Evolutionary conservation across 2,113 vertebrate genomes (phyloP).

Genomic region (Aegotheles bennettii): DNA sequence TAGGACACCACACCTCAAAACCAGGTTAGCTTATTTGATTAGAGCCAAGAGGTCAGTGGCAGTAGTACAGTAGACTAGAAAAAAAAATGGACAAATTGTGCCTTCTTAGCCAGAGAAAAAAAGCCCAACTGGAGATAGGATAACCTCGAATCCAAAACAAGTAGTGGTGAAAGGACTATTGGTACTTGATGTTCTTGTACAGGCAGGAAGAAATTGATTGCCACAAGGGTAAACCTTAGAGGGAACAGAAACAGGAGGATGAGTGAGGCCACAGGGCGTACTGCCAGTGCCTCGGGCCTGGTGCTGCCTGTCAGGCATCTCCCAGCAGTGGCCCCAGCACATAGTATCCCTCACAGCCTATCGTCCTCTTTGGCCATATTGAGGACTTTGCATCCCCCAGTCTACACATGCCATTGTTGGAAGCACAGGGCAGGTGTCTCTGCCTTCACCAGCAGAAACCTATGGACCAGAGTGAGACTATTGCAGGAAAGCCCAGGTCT

Average conservation of each 20-base stretch:
- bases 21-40: not conserved
- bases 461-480: accelerated
- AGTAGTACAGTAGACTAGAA: not conserved
- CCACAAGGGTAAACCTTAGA: not conserved
- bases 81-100: not conserved
- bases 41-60: not conserved
- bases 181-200: not conserved
- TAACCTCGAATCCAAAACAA: not conserved
- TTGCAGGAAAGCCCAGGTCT: not conserved
- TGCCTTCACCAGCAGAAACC: not conserved
- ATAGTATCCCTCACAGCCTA: not conserved
- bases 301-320: not conserved
- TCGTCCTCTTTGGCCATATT: not conserved
- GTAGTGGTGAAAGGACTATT: not conserved
- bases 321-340: not conserved
- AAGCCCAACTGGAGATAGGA: not conserved
- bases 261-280: accelerated
- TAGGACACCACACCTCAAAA: not conserved
- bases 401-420: not conserved
- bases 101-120: not conserved
- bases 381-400: not conserved
- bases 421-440: not conserved
- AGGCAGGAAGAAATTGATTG: not conserved
- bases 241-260: not conserved
- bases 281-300: not conserved